Percentiles rank a stretch among this genome's conserved stretches.
phyloP scores from a whole-genome alignment of 2,797 vertebrate genomes.

The Ceryle rudis region DNA sequence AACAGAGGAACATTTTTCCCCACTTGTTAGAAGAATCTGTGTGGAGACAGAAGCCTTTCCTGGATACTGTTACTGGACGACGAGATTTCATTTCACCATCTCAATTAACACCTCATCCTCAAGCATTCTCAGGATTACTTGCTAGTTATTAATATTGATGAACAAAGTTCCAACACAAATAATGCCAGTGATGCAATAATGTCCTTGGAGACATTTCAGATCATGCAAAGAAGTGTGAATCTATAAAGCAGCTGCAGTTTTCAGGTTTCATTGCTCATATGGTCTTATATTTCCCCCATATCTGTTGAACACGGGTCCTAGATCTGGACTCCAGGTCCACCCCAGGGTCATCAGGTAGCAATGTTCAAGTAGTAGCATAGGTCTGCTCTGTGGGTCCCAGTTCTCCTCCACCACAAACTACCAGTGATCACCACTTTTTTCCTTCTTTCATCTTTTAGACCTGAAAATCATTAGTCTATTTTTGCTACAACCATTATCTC shows the following conservation, averaged over 20 bases:
- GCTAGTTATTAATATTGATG: neutral
- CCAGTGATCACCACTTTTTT: neutral
- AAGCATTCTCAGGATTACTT: neutral
- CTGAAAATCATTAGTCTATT: neutral
- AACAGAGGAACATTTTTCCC: neutral
- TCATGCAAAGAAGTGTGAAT: neutral
- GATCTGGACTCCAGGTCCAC: neutral
- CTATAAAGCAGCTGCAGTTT: neutral
- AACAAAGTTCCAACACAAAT: neutral
- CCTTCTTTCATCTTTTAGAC: neutral
- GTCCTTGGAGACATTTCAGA: neutral
- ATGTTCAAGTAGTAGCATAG: neutral
- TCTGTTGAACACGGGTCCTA: neutral
- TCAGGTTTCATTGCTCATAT: neutral
- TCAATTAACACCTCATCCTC: conserved; percentile 1
- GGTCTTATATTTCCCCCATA: neutral
- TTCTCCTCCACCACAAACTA: neutral
- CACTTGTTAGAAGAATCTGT: neutral
- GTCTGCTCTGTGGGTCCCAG: neutral
- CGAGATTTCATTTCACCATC: neutral
- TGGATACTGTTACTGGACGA: neutral
- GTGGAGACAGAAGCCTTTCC: neutral
- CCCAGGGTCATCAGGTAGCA: neutral
- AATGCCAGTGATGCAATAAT: neutral
- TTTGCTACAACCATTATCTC: neutral